Evolutionary conservation across 2,888 invertebrate species (phyloP).

Genomic region (Thymelicus lineola): DNA sequence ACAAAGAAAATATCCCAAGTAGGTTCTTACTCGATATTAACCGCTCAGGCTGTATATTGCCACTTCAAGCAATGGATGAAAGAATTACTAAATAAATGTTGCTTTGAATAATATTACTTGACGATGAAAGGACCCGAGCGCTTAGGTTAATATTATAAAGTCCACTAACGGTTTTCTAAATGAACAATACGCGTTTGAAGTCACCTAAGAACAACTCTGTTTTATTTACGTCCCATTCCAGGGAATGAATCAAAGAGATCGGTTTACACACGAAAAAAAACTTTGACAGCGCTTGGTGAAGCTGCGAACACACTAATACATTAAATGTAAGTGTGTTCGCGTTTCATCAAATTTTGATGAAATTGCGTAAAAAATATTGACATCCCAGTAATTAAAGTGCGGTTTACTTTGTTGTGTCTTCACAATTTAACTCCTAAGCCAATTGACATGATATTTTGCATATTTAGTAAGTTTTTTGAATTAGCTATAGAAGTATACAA

Average conservation of each 20-base stretch:
- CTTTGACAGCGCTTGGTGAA: constrained; percentile 45
- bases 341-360: no score
- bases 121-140: constrained; percentile 45
- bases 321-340: no score
- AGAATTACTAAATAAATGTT: constrained; percentile 30
- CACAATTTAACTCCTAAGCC: no score
- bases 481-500: no score
- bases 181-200: constrained; percentile 67
- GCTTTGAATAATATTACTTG: constrained; percentile 39
- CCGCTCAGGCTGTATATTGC: constrained; percentile 3
- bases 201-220: constrained; percentile 51
- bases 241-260: constrained; percentile 73
- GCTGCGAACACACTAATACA: constrained; percentile 2
- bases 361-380: no score
- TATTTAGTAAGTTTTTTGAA: no score
- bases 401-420: no score
- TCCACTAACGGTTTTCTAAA: constrained; percentile 50
- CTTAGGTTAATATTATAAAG: constrained; percentile 43
- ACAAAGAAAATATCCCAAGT: neutral
- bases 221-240: constrained; percentile 60
- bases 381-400: no score
- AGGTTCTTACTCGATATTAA: neutral
- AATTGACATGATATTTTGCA: no score
- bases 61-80: constrained; percentile 17
- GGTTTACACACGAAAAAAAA: constrained; percentile 64